Conservation (phyloP, 2,113 vertebrate species). For the Pholis gunnellus region DNA sequence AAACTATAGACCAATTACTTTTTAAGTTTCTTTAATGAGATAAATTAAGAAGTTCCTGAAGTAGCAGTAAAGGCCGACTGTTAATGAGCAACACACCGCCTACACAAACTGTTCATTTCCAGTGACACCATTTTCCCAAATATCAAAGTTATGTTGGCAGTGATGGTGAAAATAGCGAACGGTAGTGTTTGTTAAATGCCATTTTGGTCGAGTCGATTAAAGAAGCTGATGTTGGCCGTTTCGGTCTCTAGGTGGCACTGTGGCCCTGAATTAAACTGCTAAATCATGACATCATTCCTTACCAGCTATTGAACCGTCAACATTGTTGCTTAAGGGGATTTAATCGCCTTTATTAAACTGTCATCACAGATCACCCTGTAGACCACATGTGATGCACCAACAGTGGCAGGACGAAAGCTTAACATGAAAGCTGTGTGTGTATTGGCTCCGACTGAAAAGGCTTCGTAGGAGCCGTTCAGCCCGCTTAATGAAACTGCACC, state of each 20-base stretch:
- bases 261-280: constrained; percentile 33
- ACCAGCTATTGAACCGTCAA: neutral
- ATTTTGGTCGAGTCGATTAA: neutral
- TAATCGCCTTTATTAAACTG: constrained; percentile 32
- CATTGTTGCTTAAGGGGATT: constrained; percentile 12
- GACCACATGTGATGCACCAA: constrained; percentile 7
- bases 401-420: neutral
- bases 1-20: accelerated
- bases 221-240: neutral
- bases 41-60: too few species aligned
- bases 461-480: neutral
- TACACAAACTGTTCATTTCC: too few species aligned
- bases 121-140: accelerated
- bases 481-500: constrained; percentile 1
- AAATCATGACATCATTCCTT: constrained; percentile 56
- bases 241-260: constrained; percentile 69
- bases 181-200: neutral
- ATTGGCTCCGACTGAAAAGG: neutral
- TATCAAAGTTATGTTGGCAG: neutral
- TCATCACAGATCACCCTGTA: constrained; percentile 7
- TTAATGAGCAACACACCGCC: neutral
- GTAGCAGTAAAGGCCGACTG: neutral
- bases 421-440: neutral
- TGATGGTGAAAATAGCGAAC: too few species aligned
- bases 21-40: neutral